A percentile compares a stretch with the other conserved stretches of the same genome.
These are phyloP conservation scores for Hippocampus comes DNA, from an alignment of 2,113 vertebrate genomes.

Conservation along the genomic window DNA sequence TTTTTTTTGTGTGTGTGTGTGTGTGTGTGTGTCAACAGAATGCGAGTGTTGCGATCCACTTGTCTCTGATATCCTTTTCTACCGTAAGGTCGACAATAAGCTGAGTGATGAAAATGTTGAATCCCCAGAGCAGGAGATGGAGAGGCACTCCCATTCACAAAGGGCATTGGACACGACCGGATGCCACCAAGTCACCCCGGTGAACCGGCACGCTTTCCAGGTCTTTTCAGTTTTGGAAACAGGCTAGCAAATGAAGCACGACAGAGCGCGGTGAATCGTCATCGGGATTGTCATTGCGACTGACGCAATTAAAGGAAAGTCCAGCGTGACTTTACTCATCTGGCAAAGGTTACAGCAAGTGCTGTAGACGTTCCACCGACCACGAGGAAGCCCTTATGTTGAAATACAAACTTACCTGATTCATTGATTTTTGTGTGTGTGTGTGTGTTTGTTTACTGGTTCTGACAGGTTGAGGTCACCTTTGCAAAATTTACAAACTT, in stretches of 20 bases:
- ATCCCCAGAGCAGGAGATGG: too few species aligned
- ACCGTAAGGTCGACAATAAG: too few species aligned
- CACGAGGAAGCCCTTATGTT: constrained; percentile 8
- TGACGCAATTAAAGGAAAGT: constrained; percentile 27
- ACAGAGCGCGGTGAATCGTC: constrained; percentile 35
- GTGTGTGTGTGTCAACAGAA: too few species aligned
- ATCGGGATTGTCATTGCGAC: constrained; percentile 27
- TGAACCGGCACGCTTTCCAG: neutral
- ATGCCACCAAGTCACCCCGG: neutral
- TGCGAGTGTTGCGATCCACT: too few species aligned
- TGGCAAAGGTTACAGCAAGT: constrained; percentile 48
- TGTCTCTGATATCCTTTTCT: too few species aligned
- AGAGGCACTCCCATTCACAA: neutral
- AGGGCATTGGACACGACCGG: neutral
- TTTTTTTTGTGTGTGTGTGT: constrained; percentile 39
- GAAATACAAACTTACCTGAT: too few species aligned
- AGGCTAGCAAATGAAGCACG: neutral
- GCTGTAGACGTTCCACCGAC: constrained; percentile 40
- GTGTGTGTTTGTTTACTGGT: constrained; percentile 30
- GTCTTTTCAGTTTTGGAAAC: neutral
- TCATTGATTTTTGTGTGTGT: constrained; percentile 31
- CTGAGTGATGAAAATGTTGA: too few species aligned
- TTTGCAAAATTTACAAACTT: constrained; percentile 33
- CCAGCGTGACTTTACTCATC: constrained; percentile 44
- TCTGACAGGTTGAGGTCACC: constrained; percentile 48